A percentile compares a stretch with the other conserved stretches of the same genome.
These are phyloP conservation scores for Mamestra brassicae DNA, from an alignment of 2,888 invertebrate species.

Conservation along the genomic window DNA sequence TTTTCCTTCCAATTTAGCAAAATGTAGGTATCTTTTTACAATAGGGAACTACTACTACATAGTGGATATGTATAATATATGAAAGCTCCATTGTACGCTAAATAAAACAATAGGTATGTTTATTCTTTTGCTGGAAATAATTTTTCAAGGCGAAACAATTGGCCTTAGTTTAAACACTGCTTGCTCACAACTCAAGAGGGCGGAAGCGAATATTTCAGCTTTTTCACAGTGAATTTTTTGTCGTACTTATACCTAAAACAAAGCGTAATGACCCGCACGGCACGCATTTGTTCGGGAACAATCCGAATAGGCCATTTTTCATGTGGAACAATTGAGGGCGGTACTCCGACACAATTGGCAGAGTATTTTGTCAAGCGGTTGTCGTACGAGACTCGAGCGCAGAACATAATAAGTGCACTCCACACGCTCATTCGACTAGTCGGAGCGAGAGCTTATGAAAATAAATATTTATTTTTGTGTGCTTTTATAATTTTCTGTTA, in stretches of 20 bases:
- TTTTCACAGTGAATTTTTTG: conserved; percentile 86
- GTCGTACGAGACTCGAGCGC: conserved; percentile 83
- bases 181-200: conserved; percentile 82
- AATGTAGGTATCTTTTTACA: conserved; percentile 30
- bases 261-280: conserved; percentile 90
- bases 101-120: conserved; percentile 68
- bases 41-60: conserved; percentile 55
- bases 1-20: conserved; percentile 73
- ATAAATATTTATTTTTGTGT: conserved; percentile 27
- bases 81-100: conserved; percentile 65
- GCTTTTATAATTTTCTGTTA: conserved; percentile 6
- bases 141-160: conserved; percentile 82
- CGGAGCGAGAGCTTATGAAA: conserved; percentile 18
- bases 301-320: conserved; percentile 90
- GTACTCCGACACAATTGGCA: conserved; percentile 89
- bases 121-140: conserved; percentile 69
- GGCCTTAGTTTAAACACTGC: conserved; percentile 81
- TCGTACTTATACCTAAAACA: conserved; percentile 89
- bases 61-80: conserved; percentile 42
- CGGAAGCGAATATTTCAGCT: conserved; percentile 85
- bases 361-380: conserved; percentile 90
- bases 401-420: conserved; percentile 85
- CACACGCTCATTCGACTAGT: conserved; percentile 75
- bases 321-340: conserved; percentile 90
- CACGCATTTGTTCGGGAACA: conserved; percentile 90